Base-by-base conservation (phyloP, 2,888 invertebrate species). In the Temnothorax ravouxi region DNA sequence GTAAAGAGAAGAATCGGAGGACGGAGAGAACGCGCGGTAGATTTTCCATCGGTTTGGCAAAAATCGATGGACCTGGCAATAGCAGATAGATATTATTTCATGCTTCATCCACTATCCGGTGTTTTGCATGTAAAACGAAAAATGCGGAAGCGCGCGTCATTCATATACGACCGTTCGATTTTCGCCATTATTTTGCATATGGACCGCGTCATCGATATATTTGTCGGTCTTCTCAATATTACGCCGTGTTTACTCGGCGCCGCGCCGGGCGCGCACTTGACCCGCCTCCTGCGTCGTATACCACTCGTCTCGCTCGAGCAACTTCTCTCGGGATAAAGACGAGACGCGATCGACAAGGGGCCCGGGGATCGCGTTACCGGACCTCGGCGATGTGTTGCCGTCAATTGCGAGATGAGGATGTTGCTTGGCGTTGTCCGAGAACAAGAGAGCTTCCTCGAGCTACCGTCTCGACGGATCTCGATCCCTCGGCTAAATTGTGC, bases 71-170 rank as follows among this genome's bases (percentile, higher is more conserved):
- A 47, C 34, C 72, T n/a, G 38, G 52, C 79, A 80, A 80, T 72
- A 80, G 74, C 72, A 80, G 79, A 80, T 80, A 80, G 79, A 80
- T 80, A 80, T 80, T 72, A 80, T 80, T 80, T 80, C 59, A 72
- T 59, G 59, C 79, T 79, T 59, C 47, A 59, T 80, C 79, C 59
- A 47, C 74, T 72, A 80, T 72, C 72, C 25, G 2, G 74, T 41
- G 59, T 80, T 80, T 80, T 80, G 74, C 74, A 80, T 72, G 79
- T 72, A 80, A 80, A 80, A 80, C 79, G 79, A 25, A 47, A 59
- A 59, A 41, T 38, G n/a, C 76, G 76, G 50, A 52, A 66, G 67
- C 79, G 74, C 56, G 44, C 56, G 44, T 29, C 79, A 47, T 38
- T 59, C 44, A 38, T 59, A 50, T 34, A 54, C 71, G 59, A 50